Evolutionary conservation across 53 echinoderm and acorn worm species (phyloP).

Genomic region (Crossaster papposus): DNA sequence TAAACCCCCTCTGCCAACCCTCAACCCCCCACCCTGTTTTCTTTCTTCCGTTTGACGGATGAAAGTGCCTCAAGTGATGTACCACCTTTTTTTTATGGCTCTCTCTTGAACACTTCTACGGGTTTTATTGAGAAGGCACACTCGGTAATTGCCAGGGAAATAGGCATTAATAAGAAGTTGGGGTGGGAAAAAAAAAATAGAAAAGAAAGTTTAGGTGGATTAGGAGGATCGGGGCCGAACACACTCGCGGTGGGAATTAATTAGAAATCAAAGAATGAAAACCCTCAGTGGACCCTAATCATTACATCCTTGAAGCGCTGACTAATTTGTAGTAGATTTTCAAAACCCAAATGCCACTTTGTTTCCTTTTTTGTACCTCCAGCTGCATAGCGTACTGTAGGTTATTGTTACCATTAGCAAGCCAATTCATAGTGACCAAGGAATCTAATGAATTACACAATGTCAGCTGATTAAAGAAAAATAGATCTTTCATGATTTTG

Average conservation of each 20-base stretch:
- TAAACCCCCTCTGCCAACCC: background rate
- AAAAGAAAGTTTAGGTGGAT: constrained; percentile 13
- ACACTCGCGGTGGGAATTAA: constrained; percentile 43
- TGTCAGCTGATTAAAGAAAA: background rate
- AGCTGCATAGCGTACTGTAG: background rate
- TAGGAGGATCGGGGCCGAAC: background rate
- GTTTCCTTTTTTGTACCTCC: background rate
- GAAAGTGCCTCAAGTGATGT: constrained; percentile 18
- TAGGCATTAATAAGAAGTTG: constrained; percentile 5
- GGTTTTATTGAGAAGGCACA: constrained; percentile 16
- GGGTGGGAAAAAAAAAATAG: too few species aligned
- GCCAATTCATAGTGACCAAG: background rate
- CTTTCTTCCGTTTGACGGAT: constrained; percentile 4
- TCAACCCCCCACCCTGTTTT: background rate
- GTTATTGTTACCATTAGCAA: background rate
- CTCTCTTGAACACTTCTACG: constrained; percentile 15
- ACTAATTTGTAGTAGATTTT: constrained; percentile 24
- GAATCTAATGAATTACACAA: background rate
- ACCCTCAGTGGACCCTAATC: constrained; percentile 40
- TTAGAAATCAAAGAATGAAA: constrained; percentile 51
- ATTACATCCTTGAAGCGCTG: constrained; percentile 24
- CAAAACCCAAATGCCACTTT: background rate
- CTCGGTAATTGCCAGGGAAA: constrained; percentile 37
- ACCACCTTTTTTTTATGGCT: background rate
- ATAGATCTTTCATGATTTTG: too few species aligned